Percentiles rank a stretch among this genome's conserved stretches.
Evolutionary conservation across 1,140 invertebrate genomes (phyloP).

Genomic region (Maconellicoccus hirsutus): DNA sequence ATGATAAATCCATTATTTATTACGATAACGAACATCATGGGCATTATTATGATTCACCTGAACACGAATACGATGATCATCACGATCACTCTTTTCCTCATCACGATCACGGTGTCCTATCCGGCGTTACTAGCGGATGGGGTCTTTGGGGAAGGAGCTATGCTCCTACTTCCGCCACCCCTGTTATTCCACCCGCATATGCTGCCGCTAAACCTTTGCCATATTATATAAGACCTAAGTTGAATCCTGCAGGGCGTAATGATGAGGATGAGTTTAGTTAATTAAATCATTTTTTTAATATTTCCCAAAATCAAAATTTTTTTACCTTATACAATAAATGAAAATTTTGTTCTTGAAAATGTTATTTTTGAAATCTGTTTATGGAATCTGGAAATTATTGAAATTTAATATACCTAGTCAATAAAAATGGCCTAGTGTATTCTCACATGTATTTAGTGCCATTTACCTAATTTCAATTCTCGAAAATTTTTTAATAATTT

Average conservation of each 20-base stretch:
- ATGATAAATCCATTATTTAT: slow-evolving; percentile 31
- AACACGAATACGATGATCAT: slow-evolving; percentile 30
- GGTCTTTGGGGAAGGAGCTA: slow-evolving; percentile 31
- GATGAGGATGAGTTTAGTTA: slow-evolving; percentile 11
- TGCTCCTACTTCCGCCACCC: slow-evolving; percentile 26
- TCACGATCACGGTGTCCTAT: slow-evolving; percentile 27
- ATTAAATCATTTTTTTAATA: not conserved
- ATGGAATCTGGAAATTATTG: too few relatives aligned
- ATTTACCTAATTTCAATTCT: not conserved
- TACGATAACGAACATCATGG: slow-evolving; percentile 33
- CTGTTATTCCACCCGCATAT: not conserved
- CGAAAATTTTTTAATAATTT: not conserved
- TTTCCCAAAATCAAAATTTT: not conserved
- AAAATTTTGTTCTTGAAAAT: not conserved
- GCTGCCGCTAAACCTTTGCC: not conserved
- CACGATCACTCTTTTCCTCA: slow-evolving; percentile 26
- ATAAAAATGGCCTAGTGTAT: not conserved
- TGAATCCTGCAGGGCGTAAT: not conserved
- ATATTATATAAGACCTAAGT: not conserved
- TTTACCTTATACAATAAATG: not conserved
- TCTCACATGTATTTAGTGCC: not conserved
- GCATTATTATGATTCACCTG: slow-evolving; percentile 32
- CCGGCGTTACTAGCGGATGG: slow-evolving; percentile 26
- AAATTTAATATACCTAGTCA: too few relatives aligned
- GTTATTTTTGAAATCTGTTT: not conserved